Conservation (phyloP, 1,140 invertebrate species). For the Ceratina australensis region DNA sequence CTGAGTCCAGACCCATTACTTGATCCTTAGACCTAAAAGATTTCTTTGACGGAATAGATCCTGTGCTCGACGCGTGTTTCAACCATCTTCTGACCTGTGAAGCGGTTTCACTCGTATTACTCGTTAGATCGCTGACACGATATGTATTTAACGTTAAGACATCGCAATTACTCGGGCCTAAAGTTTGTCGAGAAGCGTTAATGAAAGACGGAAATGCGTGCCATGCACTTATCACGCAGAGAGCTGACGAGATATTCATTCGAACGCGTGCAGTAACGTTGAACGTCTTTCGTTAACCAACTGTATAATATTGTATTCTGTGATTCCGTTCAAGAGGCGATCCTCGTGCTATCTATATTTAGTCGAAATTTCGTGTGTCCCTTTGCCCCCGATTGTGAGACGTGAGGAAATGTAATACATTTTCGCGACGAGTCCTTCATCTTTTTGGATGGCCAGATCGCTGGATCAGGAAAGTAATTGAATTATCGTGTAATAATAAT, state of each 20-base stretch:
- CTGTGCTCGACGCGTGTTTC: constrained; percentile 46
- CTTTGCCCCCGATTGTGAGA: constrained; percentile 26
- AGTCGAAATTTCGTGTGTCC: constrained; percentile 3
- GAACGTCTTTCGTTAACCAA: constrained; percentile 28
- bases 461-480: constrained; percentile 6
- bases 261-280: neutral
- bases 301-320: constrained; percentile 30
- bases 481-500: neutral
- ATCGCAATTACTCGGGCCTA: constrained; percentile 54
- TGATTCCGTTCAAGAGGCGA: constrained; percentile 15
- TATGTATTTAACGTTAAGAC: constrained; percentile 47
- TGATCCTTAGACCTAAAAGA: constrained; percentile 34
- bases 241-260: too few relatives aligned
- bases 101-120: constrained; percentile 52
- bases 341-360: constrained; percentile 24
- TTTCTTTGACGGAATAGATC: constrained; percentile 40
- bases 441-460: neutral
- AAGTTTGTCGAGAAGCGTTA: constrained; percentile 42
- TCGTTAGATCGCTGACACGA: constrained; percentile 47
- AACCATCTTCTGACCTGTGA: constrained; percentile 47
- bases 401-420: constrained; percentile 7
- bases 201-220: constrained; percentile 35
- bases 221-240: too few relatives aligned
- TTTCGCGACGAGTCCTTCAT: constrained; percentile 12
- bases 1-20: constrained; percentile 42